Base-by-base conservation (phyloP, 2,113 vertebrate genomes). In the Aramus guarauna region DNA sequence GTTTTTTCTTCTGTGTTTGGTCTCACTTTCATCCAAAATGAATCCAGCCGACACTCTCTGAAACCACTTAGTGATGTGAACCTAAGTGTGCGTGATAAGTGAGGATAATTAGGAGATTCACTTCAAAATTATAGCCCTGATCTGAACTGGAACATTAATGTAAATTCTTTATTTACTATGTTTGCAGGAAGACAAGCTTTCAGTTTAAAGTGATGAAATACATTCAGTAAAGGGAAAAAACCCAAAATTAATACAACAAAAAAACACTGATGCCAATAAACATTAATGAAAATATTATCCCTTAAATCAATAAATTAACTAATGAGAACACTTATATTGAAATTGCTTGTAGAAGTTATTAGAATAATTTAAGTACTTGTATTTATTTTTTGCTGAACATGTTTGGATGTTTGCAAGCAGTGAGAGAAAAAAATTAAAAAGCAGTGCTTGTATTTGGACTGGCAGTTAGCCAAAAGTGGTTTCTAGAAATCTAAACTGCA, bases 261-360 rank as follows among this genome's bases (percentile, higher is more conserved):
- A 34, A 3, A 1, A 1, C 21, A 39, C 12, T 53, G n/a, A 27
- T 39, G 2, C 9, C 5, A 36, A 22, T 36, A 43, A 22, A 43
- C 6, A 9, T 30, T 63, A 53, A 75, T 39, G 11, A 53, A 78
- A 76, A 53, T 39, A 0, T 0, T 66, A 20, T 18, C 27, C 9
- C 21, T 13, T 64, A 55, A 55, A 71, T 60, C 3, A 32, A 43
- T 64, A 64, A 59, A 66, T 39, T 71, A 11, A 74, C 6, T 74
- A 29, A 39, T 47, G 9, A 36, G 29, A 75, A 37, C 4, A 36
- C 4, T 34, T 37, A 58, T 12, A 59, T 21, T 66, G 34, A 73
- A 79, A 52, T 29, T 15, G 15, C 20, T 64, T 59, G 11, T 29
- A 66, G 47, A 37, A 62, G 3, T 52, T 43, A 24, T 64, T 52